Percentiles rank a stretch among this genome's conserved stretches.
phyloP scores from a whole-genome alignment of 2,113 vertebrate species.

The Mionectes macconnelli region DNA sequence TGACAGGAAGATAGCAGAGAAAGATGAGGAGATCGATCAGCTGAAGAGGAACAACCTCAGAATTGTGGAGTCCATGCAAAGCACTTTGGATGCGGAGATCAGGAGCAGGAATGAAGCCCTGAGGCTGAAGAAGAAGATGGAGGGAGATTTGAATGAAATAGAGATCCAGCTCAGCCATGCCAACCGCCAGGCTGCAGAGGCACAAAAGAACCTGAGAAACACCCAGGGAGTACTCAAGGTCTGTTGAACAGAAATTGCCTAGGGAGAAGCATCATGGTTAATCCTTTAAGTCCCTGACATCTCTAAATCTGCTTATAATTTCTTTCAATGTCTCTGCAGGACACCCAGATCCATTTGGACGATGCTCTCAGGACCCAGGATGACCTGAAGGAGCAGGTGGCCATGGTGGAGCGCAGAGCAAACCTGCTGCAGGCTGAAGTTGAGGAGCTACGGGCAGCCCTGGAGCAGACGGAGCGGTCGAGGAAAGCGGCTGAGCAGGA shows the following conservation, averaged over 20 bases:
- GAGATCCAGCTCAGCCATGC: constrained; percentile 47
- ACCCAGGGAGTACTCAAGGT: not conserved
- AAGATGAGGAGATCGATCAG: not conserved
- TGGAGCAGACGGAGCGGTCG: not conserved
- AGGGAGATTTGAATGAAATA: not conserved
- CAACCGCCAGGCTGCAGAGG: constrained; percentile 76
- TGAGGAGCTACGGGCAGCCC: not conserved
- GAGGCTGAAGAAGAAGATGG: not conserved
- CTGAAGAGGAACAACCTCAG: not conserved
- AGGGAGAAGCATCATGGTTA: not conserved
- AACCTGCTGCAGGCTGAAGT: constrained; percentile 49
- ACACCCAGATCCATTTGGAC: constrained; percentile 80
- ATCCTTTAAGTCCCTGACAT: too few relatives aligned
- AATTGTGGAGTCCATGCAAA: constrained; percentile 75
- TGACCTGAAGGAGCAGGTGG: constrained; percentile 84
- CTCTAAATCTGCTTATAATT: not conserved
- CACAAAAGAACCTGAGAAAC: constrained; percentile 30
- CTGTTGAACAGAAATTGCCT: not conserved
- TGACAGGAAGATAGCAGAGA: not conserved
- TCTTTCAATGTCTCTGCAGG: constrained; percentile 47
- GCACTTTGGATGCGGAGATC: constrained; percentile 74
- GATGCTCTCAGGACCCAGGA: constrained; percentile 81
- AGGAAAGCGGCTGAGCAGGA: not conserved
- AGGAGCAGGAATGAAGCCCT: constrained; percentile 77
- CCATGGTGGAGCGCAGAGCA: constrained; percentile 83